Conservation (phyloP, 1,140 invertebrate species). For the Papilio xuthus region DNA sequence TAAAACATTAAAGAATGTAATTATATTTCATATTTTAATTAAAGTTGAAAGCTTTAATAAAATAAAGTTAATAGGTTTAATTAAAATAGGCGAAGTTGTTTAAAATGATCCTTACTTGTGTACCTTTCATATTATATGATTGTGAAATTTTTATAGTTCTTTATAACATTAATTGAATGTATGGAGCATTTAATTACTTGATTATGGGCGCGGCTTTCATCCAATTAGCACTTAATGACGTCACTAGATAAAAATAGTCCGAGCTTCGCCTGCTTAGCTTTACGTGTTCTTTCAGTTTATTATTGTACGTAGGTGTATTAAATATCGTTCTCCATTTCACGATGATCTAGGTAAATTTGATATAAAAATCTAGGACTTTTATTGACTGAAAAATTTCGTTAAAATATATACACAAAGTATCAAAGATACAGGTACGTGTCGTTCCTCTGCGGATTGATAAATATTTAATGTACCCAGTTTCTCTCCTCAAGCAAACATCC, state of each 20-base stretch:
- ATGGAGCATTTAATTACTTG: background rate
- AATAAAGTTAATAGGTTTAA: too few species aligned
- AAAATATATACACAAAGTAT: too few species aligned
- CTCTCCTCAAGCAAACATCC: background rate
- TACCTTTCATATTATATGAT: background rate
- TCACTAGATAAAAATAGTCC: slow-evolving; percentile 15
- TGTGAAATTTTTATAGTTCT: background rate
- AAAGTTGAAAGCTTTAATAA: too few species aligned
- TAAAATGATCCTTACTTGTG: background rate
- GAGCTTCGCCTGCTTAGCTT: background rate
- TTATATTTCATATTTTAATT: background rate
- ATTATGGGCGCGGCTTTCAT: background rate
- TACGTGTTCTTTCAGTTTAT: background rate
- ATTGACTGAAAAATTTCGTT: too few species aligned
- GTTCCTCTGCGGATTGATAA: background rate
- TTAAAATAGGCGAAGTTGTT: background rate
- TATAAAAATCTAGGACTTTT: too few species aligned
- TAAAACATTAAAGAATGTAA: too few species aligned
- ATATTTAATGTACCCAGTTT: background rate
- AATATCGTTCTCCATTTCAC: background rate
- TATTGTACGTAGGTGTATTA: background rate
- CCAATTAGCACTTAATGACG: slow-evolving; percentile 15
- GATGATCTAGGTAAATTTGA: background rate
- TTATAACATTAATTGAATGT: slow-evolving; percentile 9
- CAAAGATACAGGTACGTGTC: background rate